Percentiles rank a stretch among this genome's conserved stretches.
Conservation (phyloP, 2,113 vertebrate species). For the Scophthalmus maximus region DNA sequence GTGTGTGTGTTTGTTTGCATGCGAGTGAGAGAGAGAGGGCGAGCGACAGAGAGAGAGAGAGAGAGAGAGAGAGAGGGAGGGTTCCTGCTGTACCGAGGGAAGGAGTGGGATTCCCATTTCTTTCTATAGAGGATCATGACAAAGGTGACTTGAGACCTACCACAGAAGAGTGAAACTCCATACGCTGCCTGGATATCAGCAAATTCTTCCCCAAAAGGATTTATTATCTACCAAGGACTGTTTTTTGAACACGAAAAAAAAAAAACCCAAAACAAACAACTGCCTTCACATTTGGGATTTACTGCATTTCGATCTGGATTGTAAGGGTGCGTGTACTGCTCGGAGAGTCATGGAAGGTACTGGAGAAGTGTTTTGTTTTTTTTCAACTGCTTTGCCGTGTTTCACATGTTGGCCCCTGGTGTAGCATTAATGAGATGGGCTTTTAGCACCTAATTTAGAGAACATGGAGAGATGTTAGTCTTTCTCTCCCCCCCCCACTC, state of each 20-base stretch:
- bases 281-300: conserved; percentile 53
- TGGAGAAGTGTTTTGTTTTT: conserved; percentile 42
- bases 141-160: conserved; percentile 77
- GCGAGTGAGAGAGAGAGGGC: conserved; percentile 80
- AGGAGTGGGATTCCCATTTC: conserved; percentile 86
- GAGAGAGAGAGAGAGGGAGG: conserved; percentile 63
- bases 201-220: conserved; percentile 35
- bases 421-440: conserved; percentile 69
- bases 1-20: conserved; percentile 67
- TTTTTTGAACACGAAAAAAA: conserved; percentile 24
- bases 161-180: conserved; percentile 52
- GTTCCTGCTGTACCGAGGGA: conserved; percentile 58
- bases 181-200: conserved; percentile 51
- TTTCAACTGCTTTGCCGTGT: too few relatives aligned
- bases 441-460: conserved; percentile 75
- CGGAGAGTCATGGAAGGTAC: conserved; percentile 78
- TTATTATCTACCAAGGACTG: conserved; percentile 63
- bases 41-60: conserved; percentile 81
- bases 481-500: conserved; percentile 41
- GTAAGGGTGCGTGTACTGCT: conserved; percentile 11
- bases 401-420: conserved; percentile 48
- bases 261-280: neutral
- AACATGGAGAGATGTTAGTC: conserved; percentile 69
- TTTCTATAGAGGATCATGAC: conserved; percentile 81
- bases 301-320: conserved; percentile 55